A percentile compares a stretch with the other conserved stretches of the same genome.
These are phyloP conservation scores for Axinella damicornis DNA, from an alignment of 37 sponge, comb jelly and placozoan species.

Conservation along the genomic window DNA sequence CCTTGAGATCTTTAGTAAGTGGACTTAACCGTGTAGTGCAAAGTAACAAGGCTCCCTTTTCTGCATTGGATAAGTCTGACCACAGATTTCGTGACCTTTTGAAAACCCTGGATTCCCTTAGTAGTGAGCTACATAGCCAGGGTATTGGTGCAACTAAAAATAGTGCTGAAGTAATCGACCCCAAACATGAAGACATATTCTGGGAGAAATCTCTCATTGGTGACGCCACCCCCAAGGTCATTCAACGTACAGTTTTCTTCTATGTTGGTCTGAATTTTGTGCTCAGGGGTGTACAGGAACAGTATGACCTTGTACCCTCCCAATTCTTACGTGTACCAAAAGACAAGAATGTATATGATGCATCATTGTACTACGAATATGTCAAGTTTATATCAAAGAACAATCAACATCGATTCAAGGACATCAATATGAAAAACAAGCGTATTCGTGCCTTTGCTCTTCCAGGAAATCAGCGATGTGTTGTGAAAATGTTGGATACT, in stretches of 20 bases:
- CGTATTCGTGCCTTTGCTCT: slow-evolving; percentile 30
- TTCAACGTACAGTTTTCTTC: slow-evolving; percentile 30
- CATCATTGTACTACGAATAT: slow-evolving; percentile 30
- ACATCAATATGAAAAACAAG: slow-evolving; percentile 43
- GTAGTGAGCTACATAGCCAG: slow-evolving; percentile 32
- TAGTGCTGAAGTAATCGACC: slow-evolving; percentile 22
- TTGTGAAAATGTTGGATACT: slow-evolving; percentile 31
- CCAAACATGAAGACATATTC: slow-evolving; percentile 40
- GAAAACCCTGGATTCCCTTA: slow-evolving; percentile 21
- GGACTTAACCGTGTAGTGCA: no score
- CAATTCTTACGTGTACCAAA: slow-evolving; percentile 31
- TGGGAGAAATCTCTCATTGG: slow-evolving; percentile 39
- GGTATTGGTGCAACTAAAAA: slow-evolving; percentile 42
- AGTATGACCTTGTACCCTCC: slow-evolving; percentile 15
- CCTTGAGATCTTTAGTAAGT: no score
- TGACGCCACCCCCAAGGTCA: slow-evolving; percentile 15
- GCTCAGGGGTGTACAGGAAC: slow-evolving; percentile 54
- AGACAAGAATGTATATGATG: slow-evolving; percentile 19
- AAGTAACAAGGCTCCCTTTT: slow-evolving; percentile 41
- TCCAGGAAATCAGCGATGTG: slow-evolving; percentile 15
- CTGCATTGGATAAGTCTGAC: slow-evolving; percentile 33
- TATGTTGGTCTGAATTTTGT: slow-evolving; percentile 43
- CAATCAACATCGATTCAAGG: slow-evolving; percentile 46
- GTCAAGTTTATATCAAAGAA: slow-evolving; percentile 58
- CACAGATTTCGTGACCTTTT: slow-evolving; percentile 22